Evolutionary conservation across 2,888 invertebrate genomes (phyloP), one percentile per base, ranked within the genome.

Genomic region (Strigamia maritima): DNA sequence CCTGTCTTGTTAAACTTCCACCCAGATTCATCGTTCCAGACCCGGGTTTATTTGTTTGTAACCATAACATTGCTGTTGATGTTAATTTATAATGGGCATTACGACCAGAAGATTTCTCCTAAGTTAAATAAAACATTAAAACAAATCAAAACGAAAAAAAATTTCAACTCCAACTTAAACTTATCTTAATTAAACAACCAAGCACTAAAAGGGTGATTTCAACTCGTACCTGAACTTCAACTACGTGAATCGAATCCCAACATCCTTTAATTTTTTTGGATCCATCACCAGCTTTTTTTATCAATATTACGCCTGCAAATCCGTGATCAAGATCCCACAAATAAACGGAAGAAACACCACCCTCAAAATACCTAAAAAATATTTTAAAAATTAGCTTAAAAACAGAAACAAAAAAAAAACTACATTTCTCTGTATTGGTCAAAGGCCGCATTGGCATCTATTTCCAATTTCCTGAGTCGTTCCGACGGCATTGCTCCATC

Each of bases 161-260:
- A 28, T 14, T 74, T 10, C 8, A 6, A 28, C 6, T 10, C 4
- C 12, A 28, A 74, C 24, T 24, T 26, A 74, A 4, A 16, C 24
- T 24, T 74, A 22, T 49, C 2, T 16, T 35, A 22, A 12, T 16
- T 16, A 54, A n/a, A 74, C 38, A 19, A 24, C n/a, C n/a, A n/a
- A n/a, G n/a, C n/a, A n/a, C n/a, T n/a, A n/a, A n/a, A n/a, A n/a
- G n/a, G n/a, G n/a, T n/a, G n/a, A 10, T 10, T 12, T 6, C 24
- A 22, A 16, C 38, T 76, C 81, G 74, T 83, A 88, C 89, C 84
- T 87, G 95, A 0, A 99, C 98, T 88, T 99, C 99, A 19, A 99
- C 95, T 0, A 99, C 99, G 85, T 99, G 99, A 85, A 99, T 97
- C 1, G 98, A 98, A 86, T 99, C 99, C 99, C 99, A 99, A 87